Evolutionary conservation across 2,888 invertebrate species (phyloP).

Genomic region (Geotrupes spiniger): DNA sequence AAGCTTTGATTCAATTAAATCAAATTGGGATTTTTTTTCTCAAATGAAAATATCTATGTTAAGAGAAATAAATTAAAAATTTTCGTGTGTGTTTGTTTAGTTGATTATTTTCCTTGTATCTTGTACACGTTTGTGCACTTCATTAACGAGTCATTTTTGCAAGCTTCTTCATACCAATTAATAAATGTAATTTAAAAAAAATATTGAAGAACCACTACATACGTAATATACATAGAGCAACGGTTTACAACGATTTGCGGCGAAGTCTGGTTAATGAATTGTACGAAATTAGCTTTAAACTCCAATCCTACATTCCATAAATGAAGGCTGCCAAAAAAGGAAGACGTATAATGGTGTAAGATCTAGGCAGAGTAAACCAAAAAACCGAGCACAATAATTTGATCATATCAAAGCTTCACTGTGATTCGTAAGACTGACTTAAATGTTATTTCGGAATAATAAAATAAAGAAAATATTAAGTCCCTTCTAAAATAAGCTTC

Average conservation of each 20-base stretch:
- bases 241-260: not conserved
- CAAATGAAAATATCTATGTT: too few species aligned
- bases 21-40: too few species aligned
- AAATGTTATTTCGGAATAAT: conserved; percentile 51
- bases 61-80: too few species aligned
- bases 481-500: conserved; percentile 21
- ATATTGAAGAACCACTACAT: not conserved
- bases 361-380: conserved; percentile 20
- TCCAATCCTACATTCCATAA: conserved; percentile 33
- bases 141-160: conserved; percentile 1
- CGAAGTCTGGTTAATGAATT: conserved; percentile 2
- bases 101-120: not conserved
- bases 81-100: not conserved
- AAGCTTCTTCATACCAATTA: not conserved
- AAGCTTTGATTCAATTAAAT: too few species aligned
- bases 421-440: conserved; percentile 58
- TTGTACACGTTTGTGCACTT: conserved; percentile 5
- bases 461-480: conserved; percentile 25
- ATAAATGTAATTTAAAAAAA: not conserved
- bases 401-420: conserved; percentile 58
- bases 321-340: conserved; percentile 23
- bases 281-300: conserved; percentile 17
- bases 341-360: conserved; percentile 17
- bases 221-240: not conserved
- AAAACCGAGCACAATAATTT: conserved; percentile 54